A percentile compares a stretch with the other conserved stretches of the same genome.
These are phyloP conservation scores for Bombycilla garrulus DNA, from an alignment of 2,113 vertebrate genomes.

Conservation along the genomic window DNA sequence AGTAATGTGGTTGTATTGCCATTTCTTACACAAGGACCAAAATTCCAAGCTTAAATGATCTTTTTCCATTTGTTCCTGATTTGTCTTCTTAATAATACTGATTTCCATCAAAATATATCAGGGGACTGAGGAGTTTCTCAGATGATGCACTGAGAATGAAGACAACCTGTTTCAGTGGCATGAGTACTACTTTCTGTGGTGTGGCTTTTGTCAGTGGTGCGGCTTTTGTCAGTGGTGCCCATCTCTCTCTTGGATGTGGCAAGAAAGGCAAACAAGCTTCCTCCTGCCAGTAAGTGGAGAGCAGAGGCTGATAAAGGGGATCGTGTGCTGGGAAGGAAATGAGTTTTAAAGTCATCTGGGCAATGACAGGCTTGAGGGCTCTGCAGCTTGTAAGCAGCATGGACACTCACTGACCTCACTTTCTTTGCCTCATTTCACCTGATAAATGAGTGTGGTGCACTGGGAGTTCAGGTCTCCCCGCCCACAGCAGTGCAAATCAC, in stretches of 20 bases:
- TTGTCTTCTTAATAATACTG: neutral
- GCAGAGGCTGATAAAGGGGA: neutral
- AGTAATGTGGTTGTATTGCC: neutral
- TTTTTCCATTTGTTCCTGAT: neutral
- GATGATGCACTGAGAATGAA: neutral
- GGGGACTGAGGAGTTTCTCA: neutral
- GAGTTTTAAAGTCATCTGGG: slow-evolving; percentile 31
- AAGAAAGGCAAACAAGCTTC: neutral
- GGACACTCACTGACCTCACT: slow-evolving; percentile 50
- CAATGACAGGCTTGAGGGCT: slow-evolving; percentile 41
- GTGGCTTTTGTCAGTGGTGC: neutral
- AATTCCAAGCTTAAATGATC: neutral
- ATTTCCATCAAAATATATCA: neutral
- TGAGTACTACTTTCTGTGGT: neutral
- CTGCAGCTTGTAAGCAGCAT: slow-evolving; percentile 40
- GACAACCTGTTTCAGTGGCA: neutral
- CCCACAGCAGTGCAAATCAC: neutral
- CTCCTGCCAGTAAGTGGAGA: neutral
- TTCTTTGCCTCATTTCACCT: slow-evolving; percentile 70
- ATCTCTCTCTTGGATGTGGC: neutral
- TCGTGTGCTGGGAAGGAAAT: neutral
- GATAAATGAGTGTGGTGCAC: slow-evolving; percentile 61
- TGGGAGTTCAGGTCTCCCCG: slow-evolving; percentile 16
- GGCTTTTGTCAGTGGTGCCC: neutral
- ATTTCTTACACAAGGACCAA: neutral